Base-by-base conservation (phyloP, 2,888 invertebrate genomes). In the Blastobasis lacticolella region DNA sequence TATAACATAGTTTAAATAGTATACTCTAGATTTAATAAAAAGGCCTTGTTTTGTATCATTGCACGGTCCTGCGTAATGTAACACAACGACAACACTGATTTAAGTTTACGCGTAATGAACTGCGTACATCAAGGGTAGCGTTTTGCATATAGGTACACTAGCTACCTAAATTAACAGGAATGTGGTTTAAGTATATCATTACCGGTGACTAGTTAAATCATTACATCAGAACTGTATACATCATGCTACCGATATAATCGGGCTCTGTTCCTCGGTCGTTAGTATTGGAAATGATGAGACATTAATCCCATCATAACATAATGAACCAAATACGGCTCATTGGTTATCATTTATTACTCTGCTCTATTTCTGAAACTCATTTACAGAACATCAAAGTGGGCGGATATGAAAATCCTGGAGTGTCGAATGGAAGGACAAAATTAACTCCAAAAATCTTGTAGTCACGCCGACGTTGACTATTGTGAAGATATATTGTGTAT, bases 331-430 rank as follows among this genome's bases (percentile, higher is more conserved):
- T 45, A 10, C 6, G 36, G 23, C 37, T 23, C 36, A 23, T 45
- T 46, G 36, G 23, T 36, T 46, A 36, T 37, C 36, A 23, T 8
- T 46, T 36, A 23, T 8, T 8, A 36, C 10, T 37, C 23, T 37
- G 45, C 36, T 37, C 6, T 46, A n/a, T 36, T 23, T 46, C 38
- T 37, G 40, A 62, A 61, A 71, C 69, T 69, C 23, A 23, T 23
- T 23, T 23, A 66, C 57, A 38, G 45, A 57, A 53, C 64, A 59
- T 67, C 65, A 71, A 69, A 47, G 45, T 49, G 45, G 49, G 38
- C 40, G 51, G 48, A 50, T 43, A 44, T 54, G 38, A 57, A 51
- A 41, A 36, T 44, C 49, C 41, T 54, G 43, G 49, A 45, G 41
- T n/a, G n/a, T 40, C 51, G 23, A 23, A 49, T 54, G 49, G 51